A percentile compares a stretch with the other conserved stretches of the same genome.
Evolutionary conservation across 2,797 vertebrate species (phyloP).

Genomic region (Leuciscus waleckii): DNA sequence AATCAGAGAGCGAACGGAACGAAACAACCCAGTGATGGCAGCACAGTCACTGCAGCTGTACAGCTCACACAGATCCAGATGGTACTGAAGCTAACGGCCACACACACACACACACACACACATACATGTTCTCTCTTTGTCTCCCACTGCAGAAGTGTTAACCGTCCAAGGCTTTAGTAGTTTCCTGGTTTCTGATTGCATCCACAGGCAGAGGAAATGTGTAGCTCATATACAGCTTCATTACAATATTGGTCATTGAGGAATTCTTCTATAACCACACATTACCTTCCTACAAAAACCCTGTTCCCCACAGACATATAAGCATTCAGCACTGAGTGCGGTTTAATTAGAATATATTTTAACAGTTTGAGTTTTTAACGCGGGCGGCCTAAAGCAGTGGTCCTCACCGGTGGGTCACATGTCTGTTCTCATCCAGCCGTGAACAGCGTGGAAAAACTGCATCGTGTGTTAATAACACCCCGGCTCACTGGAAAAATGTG

Average conservation of each 20-base stretch:
- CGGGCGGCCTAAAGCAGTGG: not conserved
- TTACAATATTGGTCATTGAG: conserved; percentile 7
- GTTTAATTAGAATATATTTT: not conserved
- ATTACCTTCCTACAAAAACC: not conserved
- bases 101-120: conserved; percentile 34
- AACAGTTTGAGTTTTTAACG: too few relatives aligned
- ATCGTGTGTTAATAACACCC: not conserved
- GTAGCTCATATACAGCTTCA: conserved; percentile 8
- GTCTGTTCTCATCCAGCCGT: not conserved
- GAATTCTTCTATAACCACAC: not conserved
- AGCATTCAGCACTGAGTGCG: not conserved
- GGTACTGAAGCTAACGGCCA: conserved; percentile 64
- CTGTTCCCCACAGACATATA: not conserved
- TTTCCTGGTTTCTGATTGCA: conserved; percentile 35
- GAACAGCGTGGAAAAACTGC: not conserved
- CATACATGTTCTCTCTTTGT: not conserved
- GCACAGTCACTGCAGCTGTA: conserved; percentile 63
- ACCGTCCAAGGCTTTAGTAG: conserved; percentile 41
- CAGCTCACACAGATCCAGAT: conserved; percentile 65
- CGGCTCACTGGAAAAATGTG: too few relatives aligned
- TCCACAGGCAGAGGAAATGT: conserved; percentile 27
- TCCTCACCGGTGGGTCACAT: not conserved
- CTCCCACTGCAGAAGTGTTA: conserved; percentile 43
- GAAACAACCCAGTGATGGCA: conserved; percentile 62
- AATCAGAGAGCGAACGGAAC: conserved; percentile 72